Evolutionary conservation across 1,140 invertebrate genomes (phyloP).

Genomic region (Nautilus pompilius): DNA sequence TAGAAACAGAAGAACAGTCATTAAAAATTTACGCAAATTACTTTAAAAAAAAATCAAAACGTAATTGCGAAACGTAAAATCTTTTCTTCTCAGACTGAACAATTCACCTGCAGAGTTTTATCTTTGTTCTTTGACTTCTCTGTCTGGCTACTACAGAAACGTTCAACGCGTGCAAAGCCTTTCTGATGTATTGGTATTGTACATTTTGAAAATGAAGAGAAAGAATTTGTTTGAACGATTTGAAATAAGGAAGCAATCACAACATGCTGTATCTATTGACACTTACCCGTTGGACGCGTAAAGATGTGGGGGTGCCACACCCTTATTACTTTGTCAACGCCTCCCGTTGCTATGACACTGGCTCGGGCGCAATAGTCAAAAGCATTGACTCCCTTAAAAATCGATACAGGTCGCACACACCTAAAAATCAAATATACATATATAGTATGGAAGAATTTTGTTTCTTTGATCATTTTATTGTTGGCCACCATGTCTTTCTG

Average conservation of each 20-base stretch:
- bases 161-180: background rate
- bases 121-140: background rate
- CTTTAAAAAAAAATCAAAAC: background rate
- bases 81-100: background rate
- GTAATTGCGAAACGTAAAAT: background rate
- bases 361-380: slow-evolving; percentile 51
- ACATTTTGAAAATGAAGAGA: background rate
- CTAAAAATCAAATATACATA: slow-evolving; percentile 31
- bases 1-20: slow-evolving; percentile 16
- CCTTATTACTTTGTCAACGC: slow-evolving; percentile 52
- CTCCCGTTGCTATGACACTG: slow-evolving; percentile 53
- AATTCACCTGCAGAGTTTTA: background rate
- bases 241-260: background rate
- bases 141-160: background rate
- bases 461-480: no score
- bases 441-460: no score
- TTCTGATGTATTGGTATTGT: background rate
- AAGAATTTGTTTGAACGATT: background rate
- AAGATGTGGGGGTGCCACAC: slow-evolving; percentile 54
- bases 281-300: slow-evolving; percentile 45
- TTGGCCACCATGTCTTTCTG: no score
- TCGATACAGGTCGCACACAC: slow-evolving; percentile 39
- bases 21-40: background rate
- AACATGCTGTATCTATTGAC: background rate
- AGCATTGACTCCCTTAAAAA: slow-evolving; percentile 50